These are phyloP conservation scores for Chlorodrepanis virens DNA, from an alignment of 2,113 vertebrate species.

Conservation along the genomic window DNA sequence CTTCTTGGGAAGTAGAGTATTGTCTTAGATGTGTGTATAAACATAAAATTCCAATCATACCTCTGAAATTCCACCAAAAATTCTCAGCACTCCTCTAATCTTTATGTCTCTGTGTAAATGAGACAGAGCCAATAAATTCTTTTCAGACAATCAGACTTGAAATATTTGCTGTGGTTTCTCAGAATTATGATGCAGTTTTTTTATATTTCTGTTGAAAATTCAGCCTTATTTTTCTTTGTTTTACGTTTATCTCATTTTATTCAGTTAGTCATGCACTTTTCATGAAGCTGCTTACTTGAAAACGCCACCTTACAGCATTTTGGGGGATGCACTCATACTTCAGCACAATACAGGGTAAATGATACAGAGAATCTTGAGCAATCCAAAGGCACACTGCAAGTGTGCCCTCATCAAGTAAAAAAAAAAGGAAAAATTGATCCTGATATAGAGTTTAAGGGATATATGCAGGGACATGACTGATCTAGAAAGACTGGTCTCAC, in stretches of 20 bases:
- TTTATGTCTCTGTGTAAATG: background rate
- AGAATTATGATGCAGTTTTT: background rate
- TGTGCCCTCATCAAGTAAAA: background rate
- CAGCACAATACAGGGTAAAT: background rate
- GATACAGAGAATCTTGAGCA: background rate
- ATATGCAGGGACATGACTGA: background rate
- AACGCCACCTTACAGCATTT: background rate
- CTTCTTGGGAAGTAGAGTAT: background rate
- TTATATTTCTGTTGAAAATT: background rate
- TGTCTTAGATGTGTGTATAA: background rate
- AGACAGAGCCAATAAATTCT: background rate
- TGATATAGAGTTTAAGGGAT: background rate
- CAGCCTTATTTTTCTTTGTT: background rate
- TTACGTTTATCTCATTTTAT: background rate
- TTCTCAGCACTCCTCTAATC: background rate
- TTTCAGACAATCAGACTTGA: background rate
- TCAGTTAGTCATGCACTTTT: background rate
- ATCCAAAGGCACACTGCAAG: background rate
- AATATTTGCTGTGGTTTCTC: background rate
- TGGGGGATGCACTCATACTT: background rate
- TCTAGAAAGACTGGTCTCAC: background rate
- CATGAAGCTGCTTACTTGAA: background rate
- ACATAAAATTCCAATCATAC: background rate
- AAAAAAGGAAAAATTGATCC: background rate
- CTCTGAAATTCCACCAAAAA: background rate